Conservation (phyloP, 2,113 vertebrate species). For the Perca schrenkii region DNA sequence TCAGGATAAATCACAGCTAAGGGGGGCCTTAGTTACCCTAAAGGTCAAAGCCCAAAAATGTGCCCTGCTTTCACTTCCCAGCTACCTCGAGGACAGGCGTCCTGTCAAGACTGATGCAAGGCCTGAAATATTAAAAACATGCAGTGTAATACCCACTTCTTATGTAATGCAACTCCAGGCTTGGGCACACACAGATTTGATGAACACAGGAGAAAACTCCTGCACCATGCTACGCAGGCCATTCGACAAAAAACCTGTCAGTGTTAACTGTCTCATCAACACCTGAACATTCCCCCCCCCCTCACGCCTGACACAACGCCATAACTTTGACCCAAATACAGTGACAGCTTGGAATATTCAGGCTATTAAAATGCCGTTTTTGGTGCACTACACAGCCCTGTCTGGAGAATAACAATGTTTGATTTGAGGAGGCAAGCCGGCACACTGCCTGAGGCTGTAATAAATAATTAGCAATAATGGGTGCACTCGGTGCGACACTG, state of each 20-base stretch:
- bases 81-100: conserved; percentile 28
- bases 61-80: not conserved
- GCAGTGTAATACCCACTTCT: conserved; percentile 39
- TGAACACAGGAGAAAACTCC: conserved; percentile 22
- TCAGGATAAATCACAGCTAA: conserved; percentile 42
- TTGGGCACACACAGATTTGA: conserved; percentile 9
- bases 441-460: conserved; percentile 70
- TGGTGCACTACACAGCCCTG: conserved; percentile 48
- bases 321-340: conserved; percentile 65
- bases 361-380: conserved; percentile 59
- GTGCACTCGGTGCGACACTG: conserved; percentile 59
- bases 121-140: conserved; percentile 69
- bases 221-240: not conserved
- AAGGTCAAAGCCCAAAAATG: conserved; percentile 44
- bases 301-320: conserved; percentile 9
- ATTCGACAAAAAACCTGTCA: not conserved
- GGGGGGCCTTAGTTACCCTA: conserved; percentile 19
- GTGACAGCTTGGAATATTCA: conserved; percentile 53
- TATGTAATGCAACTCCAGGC: conserved; percentile 50
- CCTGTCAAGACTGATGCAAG: conserved; percentile 64
- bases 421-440: conserved; percentile 66
- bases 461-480: conserved; percentile 83
- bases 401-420: conserved; percentile 72
- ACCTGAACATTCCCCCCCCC: conserved; percentile 13
- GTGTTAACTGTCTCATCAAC: conserved; percentile 7